These are phyloP conservation scores for Lasioglossum pauxillum DNA, from an alignment of 2,888 invertebrate genomes.

Conservation along the genomic window DNA sequence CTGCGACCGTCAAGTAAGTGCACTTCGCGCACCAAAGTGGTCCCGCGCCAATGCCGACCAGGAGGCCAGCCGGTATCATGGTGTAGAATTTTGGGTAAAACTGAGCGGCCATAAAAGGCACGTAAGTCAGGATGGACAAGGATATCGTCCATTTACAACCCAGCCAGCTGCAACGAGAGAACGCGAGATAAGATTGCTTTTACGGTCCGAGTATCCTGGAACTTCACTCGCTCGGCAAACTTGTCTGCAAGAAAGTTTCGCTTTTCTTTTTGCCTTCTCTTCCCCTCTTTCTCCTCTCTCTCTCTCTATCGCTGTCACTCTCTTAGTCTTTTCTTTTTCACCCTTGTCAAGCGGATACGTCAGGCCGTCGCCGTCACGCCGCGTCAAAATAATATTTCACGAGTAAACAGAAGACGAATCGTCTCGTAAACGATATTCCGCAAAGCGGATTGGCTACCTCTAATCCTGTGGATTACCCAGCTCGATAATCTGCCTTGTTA, in stretches of 20 bases:
- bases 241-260: background rate
- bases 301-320: background rate
- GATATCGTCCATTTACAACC: conserved; percentile 97
- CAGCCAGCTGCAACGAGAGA: conserved; percentile 88
- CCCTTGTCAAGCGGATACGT: background rate
- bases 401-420: background rate
- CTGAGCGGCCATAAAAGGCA: conserved; percentile 96
- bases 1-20: conserved; percentile 94
- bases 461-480: background rate
- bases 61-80: conserved; percentile 92
- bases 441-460: background rate
- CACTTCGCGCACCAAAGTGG: conserved; percentile 98
- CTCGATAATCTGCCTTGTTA: background rate
- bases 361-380: background rate
- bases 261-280: background rate
- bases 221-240: background rate
- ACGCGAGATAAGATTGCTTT: conserved; percentile 15
- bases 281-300: background rate
- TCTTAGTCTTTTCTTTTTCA: background rate
- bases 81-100: conserved; percentile 95
- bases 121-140: conserved; percentile 93
- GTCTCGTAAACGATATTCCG: background rate
- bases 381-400: conserved; percentile 5
- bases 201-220: background rate
- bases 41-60: conserved; percentile 95